A percentile compares a stretch with the other conserved stretches of the same genome.
Evolutionary conservation across 2,797 vertebrate species (phyloP).

Genomic region (Acrossocheilus fasciatus): DNA sequence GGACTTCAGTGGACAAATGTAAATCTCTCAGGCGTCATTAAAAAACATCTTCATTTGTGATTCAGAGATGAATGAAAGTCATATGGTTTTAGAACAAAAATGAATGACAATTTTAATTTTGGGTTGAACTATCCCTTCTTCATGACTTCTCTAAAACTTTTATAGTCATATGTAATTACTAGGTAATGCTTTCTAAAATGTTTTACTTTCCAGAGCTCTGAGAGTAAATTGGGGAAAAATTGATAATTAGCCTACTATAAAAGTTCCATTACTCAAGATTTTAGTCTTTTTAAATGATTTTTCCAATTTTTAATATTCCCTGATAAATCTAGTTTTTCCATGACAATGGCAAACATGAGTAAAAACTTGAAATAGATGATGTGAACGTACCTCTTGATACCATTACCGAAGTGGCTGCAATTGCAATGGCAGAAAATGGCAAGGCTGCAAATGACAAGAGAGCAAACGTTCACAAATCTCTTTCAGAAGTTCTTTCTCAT

Average conservation of each 20-base stretch:
- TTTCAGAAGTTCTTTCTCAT: background rate
- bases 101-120: background rate
- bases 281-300: background rate
- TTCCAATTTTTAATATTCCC: background rate
- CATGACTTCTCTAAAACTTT: background rate
- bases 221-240: too few species aligned
- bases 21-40: background rate
- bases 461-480: background rate
- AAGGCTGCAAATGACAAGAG: constrained; percentile 72
- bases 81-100: background rate
- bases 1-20: background rate
- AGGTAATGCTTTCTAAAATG: background rate
- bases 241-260: background rate
- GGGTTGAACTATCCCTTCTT: background rate
- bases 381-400: constrained; percentile 80
- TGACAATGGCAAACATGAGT: background rate
- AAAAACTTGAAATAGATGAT: background rate
- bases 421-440: constrained; percentile 79
- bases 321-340: background rate
- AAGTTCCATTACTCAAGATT: background rate
- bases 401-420: constrained; percentile 80
- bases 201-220: background rate
- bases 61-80: background rate
- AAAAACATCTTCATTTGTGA: background rate
- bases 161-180: background rate